Base-by-base conservation (phyloP, 2,888 invertebrate genomes). In the Scrobipalpa costella region DNA sequence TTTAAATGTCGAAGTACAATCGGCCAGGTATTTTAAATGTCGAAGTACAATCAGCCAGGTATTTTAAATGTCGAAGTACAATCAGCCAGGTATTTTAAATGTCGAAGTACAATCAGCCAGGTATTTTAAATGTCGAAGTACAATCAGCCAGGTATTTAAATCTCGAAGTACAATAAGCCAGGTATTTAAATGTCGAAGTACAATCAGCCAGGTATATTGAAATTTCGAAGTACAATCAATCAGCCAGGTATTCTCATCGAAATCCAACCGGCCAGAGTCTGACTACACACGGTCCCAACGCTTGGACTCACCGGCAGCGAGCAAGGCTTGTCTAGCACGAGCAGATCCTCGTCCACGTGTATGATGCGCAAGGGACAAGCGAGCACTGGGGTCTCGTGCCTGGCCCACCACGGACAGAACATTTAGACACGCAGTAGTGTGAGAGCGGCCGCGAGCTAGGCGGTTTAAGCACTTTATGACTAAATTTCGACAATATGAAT, bases 241-340 rank as follows among this genome's bases (percentile, higher is more conserved):
- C 44, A 44, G 44, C 44, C 44, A 21, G 50, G 15, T 6, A 47
- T 47, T 47, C 6, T 21, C 8, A 27, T 15, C 19, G 49, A 38
- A 21, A 2, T n/a, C 63, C 66, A 52, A 61, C 74, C 77, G 81
- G 78, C 81, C 15, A n/a, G 44, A 44, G 44, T n/a, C 5, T 9
- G 8, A 65, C 69, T 21, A 55, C 67, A 73, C 69, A 69, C 50
- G 61, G 34, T 72, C 64, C 77, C 79, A 79, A 78, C 75, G 77
- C 73, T 68, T 57, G 84, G 84, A 94, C 94, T 95, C 94, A 96
- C 96, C 92, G 97, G 97, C 86, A 97, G 93, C 78, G 97, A 97
- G 86, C 96, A 95, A 81, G 97, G 97, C 93, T 97, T 97, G 93
- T 97, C 96, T 92, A 97, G 93, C 86, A 97, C 97, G 85, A 97